phyloP scores from a whole-genome alignment of 1,140 invertebrate genomes.

The Listronotus oregonensis region DNA sequence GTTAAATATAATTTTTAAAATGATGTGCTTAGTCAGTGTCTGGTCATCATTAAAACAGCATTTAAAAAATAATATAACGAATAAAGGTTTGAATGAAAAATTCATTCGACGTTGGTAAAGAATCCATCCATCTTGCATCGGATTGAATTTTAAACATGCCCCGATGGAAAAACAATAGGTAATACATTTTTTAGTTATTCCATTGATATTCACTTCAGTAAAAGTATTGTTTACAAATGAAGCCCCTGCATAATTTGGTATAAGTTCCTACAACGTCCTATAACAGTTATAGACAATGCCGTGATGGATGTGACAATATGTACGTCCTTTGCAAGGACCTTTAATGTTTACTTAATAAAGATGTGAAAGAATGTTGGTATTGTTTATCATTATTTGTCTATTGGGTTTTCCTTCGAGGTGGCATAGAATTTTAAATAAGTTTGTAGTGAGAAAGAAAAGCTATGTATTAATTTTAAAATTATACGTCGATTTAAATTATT shows the following conservation, averaged over 20 bases:
- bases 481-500: too few species aligned
- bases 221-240: slow-evolving; percentile 46
- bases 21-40: background rate
- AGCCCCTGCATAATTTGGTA: slow-evolving; percentile 25
- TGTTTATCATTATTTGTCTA: slow-evolving; percentile 19
- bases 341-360: slow-evolving; percentile 41
- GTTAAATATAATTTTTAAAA: too few species aligned
- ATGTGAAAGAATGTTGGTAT: slow-evolving; percentile 37
- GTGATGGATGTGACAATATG: slow-evolving; percentile 38
- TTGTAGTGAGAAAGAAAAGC: too few species aligned
- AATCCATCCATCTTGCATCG: slow-evolving; percentile 3
- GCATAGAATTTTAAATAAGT: slow-evolving; percentile 12
- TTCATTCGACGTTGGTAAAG: slow-evolving; percentile 11
- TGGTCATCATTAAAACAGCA: background rate
- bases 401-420: slow-evolving; percentile 17
- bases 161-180: slow-evolving; percentile 16
- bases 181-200: slow-evolving; percentile 17
- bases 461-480: too few species aligned
- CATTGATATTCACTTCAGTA: slow-evolving; percentile 33
- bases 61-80: background rate
- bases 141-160: slow-evolving; percentile 14
- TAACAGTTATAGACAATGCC: slow-evolving; percentile 39
- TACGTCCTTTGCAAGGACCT: slow-evolving; percentile 48
- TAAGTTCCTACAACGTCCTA: slow-evolving; percentile 25
- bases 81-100: slow-evolving; percentile 15